Base-by-base conservation (phyloP, 2,888 invertebrate species). In the Brachyptera risi region DNA sequence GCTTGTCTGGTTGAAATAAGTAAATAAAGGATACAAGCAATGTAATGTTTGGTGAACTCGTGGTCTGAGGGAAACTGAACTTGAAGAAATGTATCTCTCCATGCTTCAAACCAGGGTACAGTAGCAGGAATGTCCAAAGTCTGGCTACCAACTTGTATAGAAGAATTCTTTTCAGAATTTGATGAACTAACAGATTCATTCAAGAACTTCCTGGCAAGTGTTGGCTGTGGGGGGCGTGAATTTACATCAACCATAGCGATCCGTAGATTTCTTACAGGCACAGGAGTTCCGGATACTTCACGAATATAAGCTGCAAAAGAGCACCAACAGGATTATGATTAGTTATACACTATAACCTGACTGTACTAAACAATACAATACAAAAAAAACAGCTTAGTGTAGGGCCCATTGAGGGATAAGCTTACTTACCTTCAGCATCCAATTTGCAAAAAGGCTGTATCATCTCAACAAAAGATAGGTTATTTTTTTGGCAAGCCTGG, bases 61-160 rank as follows among this genome's bases (percentile, higher is more conserved):
- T 98, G 97, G 72, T 98, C 97, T 3, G 90, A 88, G 17, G 92
- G 91, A 73, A 89, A 91, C 72, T 92, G 87, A 63, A 93, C 86
- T 71, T 88, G 86, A 47, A 95, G 79, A 75, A 96, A 96, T 26
- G 89, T 89, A 69, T 95, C 93, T 69, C 96, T 83, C 92, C 96
- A 98, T 9, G 88, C 85, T 75, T 96, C 96, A 80, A 92, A 98
- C 97, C 98, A 98, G 13, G 94, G 90, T 58, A 92, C 90, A 9
- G 85, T 80, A 37, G 83, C 78, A 27, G 92, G 92, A 68, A 91
- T 79, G 68, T 88, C 84, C 65, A 92, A 75, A 68, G 81, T 80
- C 63, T 80, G 77, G 44, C 79, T 75, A 79, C 86, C 85, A 68
- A 84, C 77, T 61, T 79, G 79, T 54, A 84, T 69, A 3, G 76